Percentiles rank a stretch among this genome's conserved stretches.
Evolutionary conservation across 2,888 invertebrate genomes (phyloP).

Genomic region (Ceramica pisi): DNA sequence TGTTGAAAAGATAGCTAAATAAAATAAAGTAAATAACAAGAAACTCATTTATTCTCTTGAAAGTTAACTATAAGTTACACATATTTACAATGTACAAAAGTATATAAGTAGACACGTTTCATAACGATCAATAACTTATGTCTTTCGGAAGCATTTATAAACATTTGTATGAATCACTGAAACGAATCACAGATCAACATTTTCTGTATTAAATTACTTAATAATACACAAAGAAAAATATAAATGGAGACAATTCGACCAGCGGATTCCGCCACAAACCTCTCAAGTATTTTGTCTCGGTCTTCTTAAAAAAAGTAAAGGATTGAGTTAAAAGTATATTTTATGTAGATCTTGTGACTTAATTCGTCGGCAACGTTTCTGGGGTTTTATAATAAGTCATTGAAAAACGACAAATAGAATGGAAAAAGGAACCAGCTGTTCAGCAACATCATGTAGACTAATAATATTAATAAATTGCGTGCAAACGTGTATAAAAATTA

Average conservation of each 20-base stretch:
- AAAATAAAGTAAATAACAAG: conserved; percentile 54
- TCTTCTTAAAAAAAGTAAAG: too few species aligned
- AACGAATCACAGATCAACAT: conserved; percentile 11
- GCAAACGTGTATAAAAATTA: too few species aligned
- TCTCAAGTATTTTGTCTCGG: too few species aligned
- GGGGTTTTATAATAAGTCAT: too few species aligned
- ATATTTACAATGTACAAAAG: conserved; percentile 60
- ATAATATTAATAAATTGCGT: too few species aligned
- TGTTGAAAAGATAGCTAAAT: not conserved
- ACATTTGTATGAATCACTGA: conserved; percentile 1
- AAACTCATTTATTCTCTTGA: conserved; percentile 55
- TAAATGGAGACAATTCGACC: not conserved
- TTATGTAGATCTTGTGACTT: too few species aligned
- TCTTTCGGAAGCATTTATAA: conserved; percentile 21
- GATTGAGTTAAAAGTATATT: too few species aligned
- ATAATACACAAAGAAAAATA: not conserved
- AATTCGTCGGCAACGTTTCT: too few species aligned
- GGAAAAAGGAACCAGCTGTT: too few species aligned
- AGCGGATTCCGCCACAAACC: too few species aligned
- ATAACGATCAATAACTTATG: conserved; percentile 19
- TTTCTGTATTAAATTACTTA: not conserved
- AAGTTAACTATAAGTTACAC: conserved; percentile 54
- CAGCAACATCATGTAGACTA: too few species aligned
- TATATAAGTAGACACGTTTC: conserved; percentile 22
- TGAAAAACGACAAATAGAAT: too few species aligned